Evolutionary conservation across 2,888 invertebrate species (phyloP).

Genomic region (Oxystoma pomonae): DNA sequence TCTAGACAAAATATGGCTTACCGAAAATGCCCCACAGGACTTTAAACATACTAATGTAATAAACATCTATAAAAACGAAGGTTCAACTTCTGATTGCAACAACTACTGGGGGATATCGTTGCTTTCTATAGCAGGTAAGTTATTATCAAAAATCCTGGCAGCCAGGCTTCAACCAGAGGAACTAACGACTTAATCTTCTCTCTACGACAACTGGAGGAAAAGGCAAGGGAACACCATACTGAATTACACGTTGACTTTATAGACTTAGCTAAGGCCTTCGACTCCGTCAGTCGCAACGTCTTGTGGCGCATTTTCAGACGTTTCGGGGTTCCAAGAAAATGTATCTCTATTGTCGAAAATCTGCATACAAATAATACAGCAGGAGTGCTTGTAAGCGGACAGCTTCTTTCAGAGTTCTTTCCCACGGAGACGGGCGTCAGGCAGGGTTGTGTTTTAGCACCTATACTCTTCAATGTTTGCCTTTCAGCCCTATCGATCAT

Average conservation of each 20-base stretch:
- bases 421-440: neutral
- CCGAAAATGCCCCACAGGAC: neutral
- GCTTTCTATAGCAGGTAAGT: neutral
- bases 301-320: too few species aligned
- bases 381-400: neutral
- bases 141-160: neutral
- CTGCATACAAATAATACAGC: neutral
- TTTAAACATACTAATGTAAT: neutral
- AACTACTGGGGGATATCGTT: neutral
- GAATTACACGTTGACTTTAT: neutral
- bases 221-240: neutral
- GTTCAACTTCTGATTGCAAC: neutral
- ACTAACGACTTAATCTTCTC: neutral
- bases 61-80: neutral
- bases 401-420: neutral
- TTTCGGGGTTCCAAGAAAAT: too few species aligned
- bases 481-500: neutral
- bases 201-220: neutral
- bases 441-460: neutral
- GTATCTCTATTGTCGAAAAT: neutral
- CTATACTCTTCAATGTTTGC: neutral
- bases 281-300: neutral
- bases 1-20: neutral
- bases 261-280: slow-evolving; percentile 1
- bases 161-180: neutral